A percentile compares a stretch with the other conserved stretches of the same genome.
Conservation (phyloP, 2,113 vertebrate genomes). For the Pelvicachromis taeniatus region DNA sequence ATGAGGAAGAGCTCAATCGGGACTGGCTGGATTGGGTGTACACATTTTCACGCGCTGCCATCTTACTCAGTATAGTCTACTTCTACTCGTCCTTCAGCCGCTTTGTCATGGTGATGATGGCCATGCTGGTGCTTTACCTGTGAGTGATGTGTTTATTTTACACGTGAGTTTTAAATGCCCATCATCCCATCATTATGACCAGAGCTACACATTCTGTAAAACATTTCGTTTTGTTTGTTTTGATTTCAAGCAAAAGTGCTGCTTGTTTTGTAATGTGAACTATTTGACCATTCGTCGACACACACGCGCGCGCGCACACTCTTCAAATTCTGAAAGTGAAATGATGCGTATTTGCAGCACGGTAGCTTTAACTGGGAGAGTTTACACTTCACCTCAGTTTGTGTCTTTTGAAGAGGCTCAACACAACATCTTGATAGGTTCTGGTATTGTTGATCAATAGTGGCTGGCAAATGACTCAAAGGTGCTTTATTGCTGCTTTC, state of each 20-base stretch:
- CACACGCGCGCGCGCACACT: too few species aligned
- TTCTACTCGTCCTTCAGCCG: constrained; percentile 97
- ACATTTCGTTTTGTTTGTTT: background rate
- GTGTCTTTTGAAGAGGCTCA: too few species aligned
- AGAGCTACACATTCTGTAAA: background rate
- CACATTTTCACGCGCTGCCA: constrained; percentile 84
- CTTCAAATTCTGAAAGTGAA: background rate
- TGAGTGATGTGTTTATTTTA: constrained; percentile 70
- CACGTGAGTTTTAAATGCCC: background rate
- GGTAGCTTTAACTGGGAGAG: background rate
- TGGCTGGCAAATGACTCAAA: background rate
- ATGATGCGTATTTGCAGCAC: background rate
- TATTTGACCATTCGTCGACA: background rate
- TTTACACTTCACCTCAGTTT: background rate
- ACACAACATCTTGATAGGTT: background rate
- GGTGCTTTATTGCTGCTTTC: background rate
- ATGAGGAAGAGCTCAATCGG: constrained; percentile 91
- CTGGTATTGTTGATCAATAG: background rate
- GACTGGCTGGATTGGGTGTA: constrained; percentile 99
- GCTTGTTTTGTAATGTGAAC: background rate
- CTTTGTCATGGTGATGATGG: constrained; percentile 95
- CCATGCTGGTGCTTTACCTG: constrained; percentile 95
- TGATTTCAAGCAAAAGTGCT: background rate
- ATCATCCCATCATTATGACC: background rate
- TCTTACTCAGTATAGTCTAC: constrained; percentile 93